Conservation (phyloP, 2,797 vertebrate genomes). For the Sebastes taczanowskii region DNA sequence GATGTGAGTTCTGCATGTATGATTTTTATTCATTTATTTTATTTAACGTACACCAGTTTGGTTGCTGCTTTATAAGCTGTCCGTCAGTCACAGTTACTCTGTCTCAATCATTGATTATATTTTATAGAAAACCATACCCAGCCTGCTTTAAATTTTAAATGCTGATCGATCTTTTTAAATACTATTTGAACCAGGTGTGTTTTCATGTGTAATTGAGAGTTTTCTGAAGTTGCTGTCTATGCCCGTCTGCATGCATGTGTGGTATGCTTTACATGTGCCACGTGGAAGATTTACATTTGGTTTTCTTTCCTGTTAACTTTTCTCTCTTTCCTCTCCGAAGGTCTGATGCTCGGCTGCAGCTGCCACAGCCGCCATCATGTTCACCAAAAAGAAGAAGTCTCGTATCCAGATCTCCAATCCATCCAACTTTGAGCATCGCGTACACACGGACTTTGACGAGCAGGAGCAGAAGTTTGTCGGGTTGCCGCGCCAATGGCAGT, state of each 20-base stretch:
- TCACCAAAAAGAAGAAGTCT: conserved; percentile 94
- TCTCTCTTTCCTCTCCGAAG: conserved; percentile 59
- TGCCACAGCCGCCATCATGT: conserved; percentile 83
- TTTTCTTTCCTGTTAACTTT: neutral
- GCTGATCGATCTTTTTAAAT: neutral
- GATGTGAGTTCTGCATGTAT: neutral
- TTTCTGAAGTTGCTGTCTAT: neutral
- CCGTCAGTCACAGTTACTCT: neutral
- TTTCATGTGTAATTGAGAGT: neutral
- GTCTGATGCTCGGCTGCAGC: conserved; percentile 74
- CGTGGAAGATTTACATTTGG: neutral
- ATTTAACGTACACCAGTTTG: neutral
- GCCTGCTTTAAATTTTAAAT: neutral
- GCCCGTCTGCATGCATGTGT: neutral
- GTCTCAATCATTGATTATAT: too few species aligned
- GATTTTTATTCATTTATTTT: neutral
- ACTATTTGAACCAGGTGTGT: neutral
- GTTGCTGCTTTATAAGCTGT: neutral
- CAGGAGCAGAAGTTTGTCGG: conserved; percentile 95
- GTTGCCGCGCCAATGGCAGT: conserved; percentile 95
- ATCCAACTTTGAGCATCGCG: conserved; percentile 95
- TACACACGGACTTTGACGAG: conserved; percentile 94
- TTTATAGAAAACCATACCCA: neutral
- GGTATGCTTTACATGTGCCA: neutral
- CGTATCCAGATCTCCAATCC: conserved; percentile 95